phyloP scores from a whole-genome alignment of 1,140 invertebrate species.

The Eriosoma lanigerum region DNA sequence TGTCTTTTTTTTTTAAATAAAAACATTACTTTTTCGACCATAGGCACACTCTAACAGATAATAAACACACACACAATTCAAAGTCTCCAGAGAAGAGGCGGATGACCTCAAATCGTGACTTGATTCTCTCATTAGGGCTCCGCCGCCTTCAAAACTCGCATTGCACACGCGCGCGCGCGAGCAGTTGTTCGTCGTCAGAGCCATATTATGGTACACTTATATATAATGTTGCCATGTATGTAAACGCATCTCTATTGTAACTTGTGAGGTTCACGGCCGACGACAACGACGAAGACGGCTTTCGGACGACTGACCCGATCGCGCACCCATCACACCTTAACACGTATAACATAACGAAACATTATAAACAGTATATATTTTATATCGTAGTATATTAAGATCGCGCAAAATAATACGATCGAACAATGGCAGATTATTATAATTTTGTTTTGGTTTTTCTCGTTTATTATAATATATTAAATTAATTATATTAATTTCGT shows the following conservation, averaged over 20 bases:
- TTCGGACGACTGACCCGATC: background rate
- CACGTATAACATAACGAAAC: too few relatives aligned
- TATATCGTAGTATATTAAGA: too few relatives aligned
- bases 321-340: background rate
- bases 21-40: slow-evolving; percentile 28
- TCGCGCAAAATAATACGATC: too few relatives aligned
- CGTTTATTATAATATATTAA: too few relatives aligned
- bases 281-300: slow-evolving; percentile 16
- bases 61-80: slow-evolving; percentile 21
- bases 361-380: too few relatives aligned
- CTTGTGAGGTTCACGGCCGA: slow-evolving; percentile 47
- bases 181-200: background rate
- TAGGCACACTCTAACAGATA: background rate
- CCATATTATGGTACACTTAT: slow-evolving; percentile 7
- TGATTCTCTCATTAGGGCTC: slow-evolving; percentile 49
- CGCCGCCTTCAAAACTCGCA: background rate
- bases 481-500: too few relatives aligned
- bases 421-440: too few relatives aligned
- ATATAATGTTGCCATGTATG: background rate
- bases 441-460: too few relatives aligned
- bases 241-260: slow-evolving; percentile 14
- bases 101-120: slow-evolving; percentile 52
- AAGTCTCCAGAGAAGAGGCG: slow-evolving; percentile 41
- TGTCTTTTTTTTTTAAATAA: background rate
- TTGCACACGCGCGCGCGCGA: background rate